These are phyloP conservation scores for Myzus persicae DNA, from an alignment of 1,140 invertebrate species.

Conservation along the genomic window DNA sequence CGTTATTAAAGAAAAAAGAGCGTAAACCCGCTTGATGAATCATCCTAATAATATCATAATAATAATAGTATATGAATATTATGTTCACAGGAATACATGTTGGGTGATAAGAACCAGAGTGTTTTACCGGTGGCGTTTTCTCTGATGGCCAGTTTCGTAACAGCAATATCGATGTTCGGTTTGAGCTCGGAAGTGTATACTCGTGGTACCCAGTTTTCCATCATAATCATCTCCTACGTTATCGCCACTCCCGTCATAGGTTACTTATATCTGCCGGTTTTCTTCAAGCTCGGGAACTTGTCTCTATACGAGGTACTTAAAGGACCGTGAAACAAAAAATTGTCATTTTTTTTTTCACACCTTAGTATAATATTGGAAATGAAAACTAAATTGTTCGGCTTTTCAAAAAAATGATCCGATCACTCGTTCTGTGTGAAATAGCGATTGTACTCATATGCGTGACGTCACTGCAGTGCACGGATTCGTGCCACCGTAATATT, in stretches of 20 bases:
- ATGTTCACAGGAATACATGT: slow-evolving; percentile 76
- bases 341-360: too few relatives aligned
- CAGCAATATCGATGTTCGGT: slow-evolving; percentile 89
- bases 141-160: slow-evolving; percentile 93
- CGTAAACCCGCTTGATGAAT: too few relatives aligned
- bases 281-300: slow-evolving; percentile 83
- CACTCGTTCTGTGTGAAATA: too few relatives aligned
- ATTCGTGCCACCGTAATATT: too few relatives aligned
- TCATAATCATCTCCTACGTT: slow-evolving; percentile 83
- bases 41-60: too few relatives aligned
- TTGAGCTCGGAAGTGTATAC: slow-evolving; percentile 86
- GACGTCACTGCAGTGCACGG: too few relatives aligned
- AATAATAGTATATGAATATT: background rate
- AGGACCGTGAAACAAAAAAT: too few relatives aligned
- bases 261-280: slow-evolving; percentile 86
- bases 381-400: too few relatives aligned
- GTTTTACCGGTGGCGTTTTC: slow-evolving; percentile 83
- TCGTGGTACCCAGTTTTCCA: slow-evolving; percentile 82
- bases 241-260: slow-evolving; percentile 81
- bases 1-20: too few relatives aligned
- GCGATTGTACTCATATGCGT: too few relatives aligned
- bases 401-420: too few relatives aligned
- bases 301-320: slow-evolving; percentile 81
- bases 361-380: too few relatives aligned
- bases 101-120: slow-evolving; percentile 80